These are phyloP conservation scores for Drosophila funebris DNA, from an alignment of 1,140 invertebrate genomes.

Conservation along the genomic window DNA sequence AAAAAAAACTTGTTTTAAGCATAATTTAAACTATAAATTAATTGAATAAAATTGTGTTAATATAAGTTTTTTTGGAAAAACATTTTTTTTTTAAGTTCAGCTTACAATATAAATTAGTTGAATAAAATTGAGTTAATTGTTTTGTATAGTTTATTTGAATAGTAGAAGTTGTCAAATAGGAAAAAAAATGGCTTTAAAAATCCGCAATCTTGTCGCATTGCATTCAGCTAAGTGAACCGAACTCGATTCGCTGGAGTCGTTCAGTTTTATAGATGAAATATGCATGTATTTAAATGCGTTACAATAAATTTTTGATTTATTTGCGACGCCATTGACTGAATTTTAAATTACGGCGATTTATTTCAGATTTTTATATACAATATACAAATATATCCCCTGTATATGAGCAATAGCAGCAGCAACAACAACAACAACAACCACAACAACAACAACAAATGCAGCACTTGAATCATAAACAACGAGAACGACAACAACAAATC, in stretches of 20 bases:
- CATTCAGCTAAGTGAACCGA: background rate
- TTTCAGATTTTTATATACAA: constrained; percentile 67
- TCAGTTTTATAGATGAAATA: constrained; percentile 65
- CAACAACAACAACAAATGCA: constrained; percentile 11
- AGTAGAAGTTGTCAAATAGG: background rate
- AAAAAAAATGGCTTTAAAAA: constrained; percentile 4
- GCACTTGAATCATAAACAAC: constrained; percentile 12
- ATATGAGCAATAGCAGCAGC: background rate
- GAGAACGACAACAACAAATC: constrained; percentile 34
- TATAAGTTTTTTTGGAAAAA: no score
- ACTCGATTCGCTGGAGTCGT: constrained; percentile 6
- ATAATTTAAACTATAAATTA: no score
- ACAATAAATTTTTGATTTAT: constrained; percentile 81
- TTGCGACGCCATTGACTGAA: constrained; percentile 79
- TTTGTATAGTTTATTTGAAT: background rate
- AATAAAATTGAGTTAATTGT: no score
- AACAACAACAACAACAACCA: constrained; percentile 21
- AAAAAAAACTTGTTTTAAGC: no score
- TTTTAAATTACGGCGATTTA: constrained; percentile 77
- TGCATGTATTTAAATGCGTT: constrained; percentile 78
- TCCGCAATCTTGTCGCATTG: constrained; percentile 18
- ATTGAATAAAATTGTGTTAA: no score
- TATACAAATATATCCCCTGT: background rate
- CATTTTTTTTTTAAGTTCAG: no score
- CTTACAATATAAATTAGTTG: no score